Conservation (phyloP, 2,797 vertebrate genomes). For the Lerista edwardsae region DNA sequence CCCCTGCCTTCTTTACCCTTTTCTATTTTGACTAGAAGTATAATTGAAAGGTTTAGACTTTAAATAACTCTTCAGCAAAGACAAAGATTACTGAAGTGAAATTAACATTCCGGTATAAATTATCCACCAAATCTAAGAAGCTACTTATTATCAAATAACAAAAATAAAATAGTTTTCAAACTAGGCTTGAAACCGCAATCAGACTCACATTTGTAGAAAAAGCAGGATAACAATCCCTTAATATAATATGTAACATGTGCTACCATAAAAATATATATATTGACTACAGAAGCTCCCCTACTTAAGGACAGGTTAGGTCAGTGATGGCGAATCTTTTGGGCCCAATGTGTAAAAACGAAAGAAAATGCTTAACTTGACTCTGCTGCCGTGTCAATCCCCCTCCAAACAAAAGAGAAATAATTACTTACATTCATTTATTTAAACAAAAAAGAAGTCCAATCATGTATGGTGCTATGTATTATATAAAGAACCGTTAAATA, state of each 20-base stretch:
- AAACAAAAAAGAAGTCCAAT: too few species aligned
- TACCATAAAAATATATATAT: background rate
- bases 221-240: background rate
- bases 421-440: too few species aligned
- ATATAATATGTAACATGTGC: background rate
- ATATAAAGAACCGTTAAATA: too few species aligned
- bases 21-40: slow-evolving; percentile 12
- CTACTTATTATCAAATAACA: background rate
- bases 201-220: too few species aligned
- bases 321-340: too few species aligned
- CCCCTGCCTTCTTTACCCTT: slow-evolving; percentile 24
- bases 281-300: background rate
- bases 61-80: background rate
- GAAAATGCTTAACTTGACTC: too few species aligned
- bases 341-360: too few species aligned
- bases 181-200: background rate
- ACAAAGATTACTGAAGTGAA: background rate
- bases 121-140: background rate
- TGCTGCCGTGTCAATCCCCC: too few species aligned
- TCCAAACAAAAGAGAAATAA: too few species aligned
- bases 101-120: background rate
- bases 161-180: background rate
- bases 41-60: background rate
- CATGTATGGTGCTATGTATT: too few species aligned
- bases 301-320: too few species aligned